Conservation (phyloP, 2,113 vertebrate genomes). For the Eurystomus gularis region DNA sequence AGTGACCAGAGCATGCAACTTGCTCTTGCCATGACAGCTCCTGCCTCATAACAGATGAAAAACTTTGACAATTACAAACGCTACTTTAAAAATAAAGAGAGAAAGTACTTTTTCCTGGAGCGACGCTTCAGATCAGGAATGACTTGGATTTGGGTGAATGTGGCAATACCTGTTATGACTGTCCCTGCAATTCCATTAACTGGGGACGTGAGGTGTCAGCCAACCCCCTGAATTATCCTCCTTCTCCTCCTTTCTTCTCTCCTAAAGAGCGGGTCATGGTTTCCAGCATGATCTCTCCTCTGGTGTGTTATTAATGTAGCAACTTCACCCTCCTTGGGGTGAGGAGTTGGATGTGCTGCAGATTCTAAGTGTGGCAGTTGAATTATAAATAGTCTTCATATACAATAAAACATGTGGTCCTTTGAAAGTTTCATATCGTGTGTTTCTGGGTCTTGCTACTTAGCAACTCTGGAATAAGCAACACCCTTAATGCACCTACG, state of each 20-base stretch:
- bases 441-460: neutral
- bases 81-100: neutral
- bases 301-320: neutral
- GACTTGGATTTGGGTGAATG: conserved; percentile 53
- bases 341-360: neutral
- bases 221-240: conserved; percentile 12
- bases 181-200: neutral
- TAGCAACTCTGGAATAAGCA: neutral
- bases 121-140: neutral
- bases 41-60: neutral
- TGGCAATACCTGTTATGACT: conserved; percentile 35
- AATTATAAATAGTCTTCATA: neutral
- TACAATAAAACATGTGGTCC: accelerated
- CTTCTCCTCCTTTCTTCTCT: conserved; percentile 44
- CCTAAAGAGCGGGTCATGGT: conserved; percentile 6
- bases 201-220: neutral
- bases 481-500: accelerated
- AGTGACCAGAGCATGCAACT: accelerated
- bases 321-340: neutral
- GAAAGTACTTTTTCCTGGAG: neutral
- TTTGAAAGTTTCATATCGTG: neutral
- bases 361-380: neutral
- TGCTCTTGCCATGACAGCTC: neutral
- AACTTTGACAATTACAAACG: neutral
- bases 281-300: neutral